Evolutionary conservation across 1,140 invertebrate genomes (phyloP).

Genomic region (Polyergus mexicanus): DNA sequence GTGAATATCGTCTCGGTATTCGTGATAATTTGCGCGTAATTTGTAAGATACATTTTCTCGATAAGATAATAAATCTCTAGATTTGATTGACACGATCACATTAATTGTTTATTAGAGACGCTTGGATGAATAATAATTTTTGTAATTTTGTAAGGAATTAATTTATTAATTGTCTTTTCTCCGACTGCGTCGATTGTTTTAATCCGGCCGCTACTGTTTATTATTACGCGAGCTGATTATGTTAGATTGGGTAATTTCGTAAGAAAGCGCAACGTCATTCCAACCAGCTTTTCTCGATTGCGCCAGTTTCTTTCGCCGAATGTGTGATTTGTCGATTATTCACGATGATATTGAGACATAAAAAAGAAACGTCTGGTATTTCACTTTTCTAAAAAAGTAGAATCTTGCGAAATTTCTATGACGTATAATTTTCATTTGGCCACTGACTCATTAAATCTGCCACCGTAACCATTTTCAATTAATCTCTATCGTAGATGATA

Average conservation of each 20-base stretch:
- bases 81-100: background rate
- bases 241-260: background rate
- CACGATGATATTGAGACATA: background rate
- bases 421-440: background rate
- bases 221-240: too few species aligned
- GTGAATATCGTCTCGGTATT: slow-evolving; percentile 10
- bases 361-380: background rate
- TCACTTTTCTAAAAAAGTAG: background rate
- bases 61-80: background rate
- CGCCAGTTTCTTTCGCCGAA: background rate
- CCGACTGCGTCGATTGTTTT: background rate
- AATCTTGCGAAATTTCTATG: slow-evolving; percentile 16
- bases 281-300: slow-evolving; percentile 2
- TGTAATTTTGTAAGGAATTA: background rate
- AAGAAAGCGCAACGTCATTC: background rate
- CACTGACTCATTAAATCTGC: background rate
- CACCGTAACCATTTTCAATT: background rate
- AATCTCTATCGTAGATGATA: background rate
- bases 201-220: background rate
- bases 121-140: background rate
- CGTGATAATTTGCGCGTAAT: background rate
- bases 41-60: background rate
- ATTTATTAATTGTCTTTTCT: background rate
- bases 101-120: background rate
- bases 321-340: background rate